Percentiles rank a stretch among this genome's conserved stretches.
phyloP scores from a whole-genome alignment of 2,888 invertebrate genomes.

The Crematogaster levior region DNA sequence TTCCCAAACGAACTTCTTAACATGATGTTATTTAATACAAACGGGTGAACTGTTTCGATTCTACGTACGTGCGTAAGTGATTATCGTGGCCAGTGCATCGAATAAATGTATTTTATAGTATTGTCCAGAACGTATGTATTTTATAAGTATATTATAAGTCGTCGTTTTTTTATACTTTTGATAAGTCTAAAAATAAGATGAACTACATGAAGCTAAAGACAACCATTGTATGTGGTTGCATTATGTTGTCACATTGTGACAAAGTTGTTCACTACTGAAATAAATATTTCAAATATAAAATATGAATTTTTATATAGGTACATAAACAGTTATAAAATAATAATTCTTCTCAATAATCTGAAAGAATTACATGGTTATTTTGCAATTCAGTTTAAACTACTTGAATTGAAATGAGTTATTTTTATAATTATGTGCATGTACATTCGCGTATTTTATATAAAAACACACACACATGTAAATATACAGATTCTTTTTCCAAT shows the following conservation, averaged over 20 bases:
- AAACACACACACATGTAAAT: neutral
- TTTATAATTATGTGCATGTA: neutral
- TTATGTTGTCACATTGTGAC: neutral
- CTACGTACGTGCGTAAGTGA: constrained; percentile 40
- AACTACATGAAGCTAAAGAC: neutral
- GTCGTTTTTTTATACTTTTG: neutral
- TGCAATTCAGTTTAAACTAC: neutral
- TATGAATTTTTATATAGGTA: constrained; percentile 1
- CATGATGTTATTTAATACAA: constrained; percentile 9
- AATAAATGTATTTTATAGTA: constrained; percentile 39
- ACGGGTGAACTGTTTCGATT: constrained; percentile 10
- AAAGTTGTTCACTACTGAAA: constrained; percentile 11
- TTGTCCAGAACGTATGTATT: constrained; percentile 25
- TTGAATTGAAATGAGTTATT: neutral
- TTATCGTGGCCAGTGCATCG: constrained; percentile 50
- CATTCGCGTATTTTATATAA: neutral
- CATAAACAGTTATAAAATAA: neutral
- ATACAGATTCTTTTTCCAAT: neutral
- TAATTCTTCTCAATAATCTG: neutral
- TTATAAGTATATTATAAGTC: neutral
- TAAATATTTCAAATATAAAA: constrained; percentile 8
- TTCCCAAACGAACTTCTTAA: constrained; percentile 14
- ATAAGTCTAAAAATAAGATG: neutral
- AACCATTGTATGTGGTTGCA: neutral
- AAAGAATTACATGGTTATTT: neutral